Percentiles rank a stretch among this genome's conserved stretches.
Conservation (phyloP, 1,140 invertebrate species). For the Drosophila erecta region DNA sequence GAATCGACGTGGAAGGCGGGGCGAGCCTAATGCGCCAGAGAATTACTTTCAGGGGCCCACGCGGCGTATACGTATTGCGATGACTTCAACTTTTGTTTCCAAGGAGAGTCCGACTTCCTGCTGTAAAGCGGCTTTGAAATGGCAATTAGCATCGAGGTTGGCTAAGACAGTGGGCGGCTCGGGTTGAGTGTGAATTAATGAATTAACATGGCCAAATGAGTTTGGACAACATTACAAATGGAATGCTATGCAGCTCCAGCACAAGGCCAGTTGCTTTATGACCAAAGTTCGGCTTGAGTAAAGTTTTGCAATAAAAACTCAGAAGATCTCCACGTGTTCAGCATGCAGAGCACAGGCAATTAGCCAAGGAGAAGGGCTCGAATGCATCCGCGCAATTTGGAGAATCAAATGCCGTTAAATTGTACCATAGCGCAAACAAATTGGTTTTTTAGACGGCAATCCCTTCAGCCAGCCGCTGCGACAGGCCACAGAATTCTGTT, state of each 20-base stretch:
- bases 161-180: slow-evolving; percentile 46
- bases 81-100: slow-evolving; percentile 58
- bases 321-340: slow-evolving; percentile 56
- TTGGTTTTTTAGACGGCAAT: slow-evolving; percentile 64
- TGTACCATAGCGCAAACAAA: slow-evolving; percentile 69
- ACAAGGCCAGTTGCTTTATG: slow-evolving; percentile 37
- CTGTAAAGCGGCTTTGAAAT: slow-evolving; percentile 71
- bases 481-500: slow-evolving; percentile 16
- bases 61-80: slow-evolving; percentile 38
- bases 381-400: slow-evolving; percentile 61
- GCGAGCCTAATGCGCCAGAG: slow-evolving; percentile 71
- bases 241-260: slow-evolving; percentile 12
- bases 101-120: background rate
- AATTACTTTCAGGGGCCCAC: slow-evolving; percentile 61
- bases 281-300: slow-evolving; percentile 45
- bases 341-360: slow-evolving; percentile 57
- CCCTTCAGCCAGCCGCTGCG: background rate
- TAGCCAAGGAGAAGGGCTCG: slow-evolving; percentile 29
- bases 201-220: slow-evolving; percentile 81
- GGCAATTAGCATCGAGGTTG: slow-evolving; percentile 63
- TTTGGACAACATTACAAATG: slow-evolving; percentile 67
- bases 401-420: slow-evolving; percentile 77
- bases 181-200: slow-evolving; percentile 75
- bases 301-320: slow-evolving; percentile 72
- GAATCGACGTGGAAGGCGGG: background rate